These are phyloP conservation scores for Umimayanthus chanpuru DNA, from an alignment of 92 coral and sea anemone genomes.

Conservation along the genomic window DNA sequence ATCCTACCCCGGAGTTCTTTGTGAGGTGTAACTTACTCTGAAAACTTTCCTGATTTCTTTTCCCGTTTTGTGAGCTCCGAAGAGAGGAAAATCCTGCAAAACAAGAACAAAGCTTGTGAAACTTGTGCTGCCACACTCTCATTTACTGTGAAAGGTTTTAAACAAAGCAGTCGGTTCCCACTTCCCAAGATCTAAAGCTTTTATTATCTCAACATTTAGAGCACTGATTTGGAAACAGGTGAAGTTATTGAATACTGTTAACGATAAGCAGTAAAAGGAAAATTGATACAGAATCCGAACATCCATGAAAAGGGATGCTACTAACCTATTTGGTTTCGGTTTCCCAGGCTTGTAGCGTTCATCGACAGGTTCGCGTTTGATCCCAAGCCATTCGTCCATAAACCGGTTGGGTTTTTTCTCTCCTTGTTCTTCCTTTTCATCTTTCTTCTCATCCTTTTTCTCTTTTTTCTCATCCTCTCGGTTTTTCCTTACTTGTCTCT, in stretches of 20 bases:
- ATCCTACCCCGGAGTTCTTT: not conserved
- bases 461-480: conserved; percentile 55
- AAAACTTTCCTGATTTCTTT: conserved; percentile 50
- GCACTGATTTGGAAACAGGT: no score
- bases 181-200: no score
- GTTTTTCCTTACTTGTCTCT: conserved; percentile 30
- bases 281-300: no score
- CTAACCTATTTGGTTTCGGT: conserved; percentile 93
- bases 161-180: not conserved
- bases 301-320: not conserved
- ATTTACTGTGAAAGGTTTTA: not conserved
- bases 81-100: conserved; percentile 73
- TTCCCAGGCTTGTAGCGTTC: conserved; percentile 88
- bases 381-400: conserved; percentile 84
- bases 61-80: conserved; percentile 53
- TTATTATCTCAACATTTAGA: no score
- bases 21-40: conserved; percentile 66
- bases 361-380: conserved; percentile 75
- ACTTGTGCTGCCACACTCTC: not conserved
- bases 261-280: no score
- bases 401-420: conserved; percentile 76
- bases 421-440: conserved; percentile 45
- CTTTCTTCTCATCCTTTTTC: conserved; percentile 56
- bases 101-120: not conserved
- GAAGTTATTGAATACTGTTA: no score